phyloP scores from a whole-genome alignment of 2,797 vertebrate genomes.

The Peromyscus melanophrys region DNA sequence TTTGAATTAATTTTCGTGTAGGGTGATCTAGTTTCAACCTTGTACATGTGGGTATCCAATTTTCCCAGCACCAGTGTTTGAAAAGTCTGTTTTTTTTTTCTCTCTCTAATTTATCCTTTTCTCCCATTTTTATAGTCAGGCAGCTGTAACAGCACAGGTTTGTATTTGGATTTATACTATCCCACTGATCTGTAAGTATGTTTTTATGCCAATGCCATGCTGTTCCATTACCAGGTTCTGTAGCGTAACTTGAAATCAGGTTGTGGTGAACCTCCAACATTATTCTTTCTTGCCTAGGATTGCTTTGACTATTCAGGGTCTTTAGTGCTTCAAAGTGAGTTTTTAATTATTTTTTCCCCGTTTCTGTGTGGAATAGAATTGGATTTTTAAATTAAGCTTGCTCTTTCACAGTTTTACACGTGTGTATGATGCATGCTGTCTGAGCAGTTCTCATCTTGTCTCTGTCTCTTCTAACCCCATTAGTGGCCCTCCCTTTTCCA shows the following conservation, averaged over 20 bases:
- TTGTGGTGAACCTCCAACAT: background rate
- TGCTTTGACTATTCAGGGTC: background rate
- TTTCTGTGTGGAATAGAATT: background rate
- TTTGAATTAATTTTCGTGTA: background rate
- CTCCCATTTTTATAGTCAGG: background rate
- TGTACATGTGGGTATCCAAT: background rate
- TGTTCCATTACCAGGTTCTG: background rate
- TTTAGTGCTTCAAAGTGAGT: background rate
- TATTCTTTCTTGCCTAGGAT: background rate
- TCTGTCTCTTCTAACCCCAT: background rate
- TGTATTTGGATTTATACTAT: background rate
- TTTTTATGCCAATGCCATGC: background rate
- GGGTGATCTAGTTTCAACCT: background rate
- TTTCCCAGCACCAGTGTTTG: background rate
- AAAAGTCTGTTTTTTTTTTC: background rate
- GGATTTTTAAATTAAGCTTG: background rate
- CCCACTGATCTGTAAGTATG: background rate
- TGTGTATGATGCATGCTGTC: background rate
- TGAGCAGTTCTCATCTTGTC: background rate
- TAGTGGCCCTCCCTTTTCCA: background rate
- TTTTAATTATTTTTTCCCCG: background rate
- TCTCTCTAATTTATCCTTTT: background rate
- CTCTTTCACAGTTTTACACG: background rate
- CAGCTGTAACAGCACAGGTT: background rate
- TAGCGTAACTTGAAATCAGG: background rate